A percentile compares a stretch with the other conserved stretches of the same genome.
Evolutionary conservation across 2,797 vertebrate species (phyloP).

Genomic region (Pangasius krempfi): DNA sequence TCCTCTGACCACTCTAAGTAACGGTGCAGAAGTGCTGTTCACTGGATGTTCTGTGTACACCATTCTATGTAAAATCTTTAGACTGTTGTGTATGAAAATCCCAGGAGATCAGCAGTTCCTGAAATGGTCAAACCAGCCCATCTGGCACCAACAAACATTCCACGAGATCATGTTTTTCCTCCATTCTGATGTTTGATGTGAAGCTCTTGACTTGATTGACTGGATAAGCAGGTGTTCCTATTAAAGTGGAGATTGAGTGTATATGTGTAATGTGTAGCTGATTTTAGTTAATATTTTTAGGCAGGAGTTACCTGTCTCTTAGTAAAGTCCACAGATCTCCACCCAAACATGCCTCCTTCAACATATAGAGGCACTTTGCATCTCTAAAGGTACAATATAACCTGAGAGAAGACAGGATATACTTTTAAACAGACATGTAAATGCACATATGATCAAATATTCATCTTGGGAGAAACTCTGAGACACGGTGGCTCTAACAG

Average conservation of each 20-base stretch:
- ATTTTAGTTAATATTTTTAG: neutral
- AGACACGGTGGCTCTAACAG: neutral
- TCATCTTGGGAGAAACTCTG: neutral
- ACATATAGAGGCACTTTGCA: slow-evolving; percentile 70
- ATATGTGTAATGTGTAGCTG: neutral
- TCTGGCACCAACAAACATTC: neutral
- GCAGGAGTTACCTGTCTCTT: slow-evolving; percentile 69
- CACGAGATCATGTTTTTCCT: too few species aligned
- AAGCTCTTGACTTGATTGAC: neutral
- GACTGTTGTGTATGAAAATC: neutral
- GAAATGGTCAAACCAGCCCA: neutral
- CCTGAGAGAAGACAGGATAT: slow-evolving; percentile 60
- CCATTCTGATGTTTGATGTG: neutral
- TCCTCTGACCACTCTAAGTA: neutral
- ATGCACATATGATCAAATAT: neutral
- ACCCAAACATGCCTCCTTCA: slow-evolving; percentile 78
- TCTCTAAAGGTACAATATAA: slow-evolving; percentile 73
- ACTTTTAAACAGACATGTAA: neutral
- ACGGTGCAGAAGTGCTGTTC: neutral
- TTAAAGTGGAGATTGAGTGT: neutral
- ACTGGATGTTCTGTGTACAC: neutral
- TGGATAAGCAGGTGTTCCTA: neutral
- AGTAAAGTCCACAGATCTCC: slow-evolving; percentile 74
- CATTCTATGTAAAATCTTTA: neutral
- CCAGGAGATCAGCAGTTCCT: neutral